phyloP scores from a whole-genome alignment of 2,113 vertebrate genomes.

The Ceratotherium simum region DNA sequence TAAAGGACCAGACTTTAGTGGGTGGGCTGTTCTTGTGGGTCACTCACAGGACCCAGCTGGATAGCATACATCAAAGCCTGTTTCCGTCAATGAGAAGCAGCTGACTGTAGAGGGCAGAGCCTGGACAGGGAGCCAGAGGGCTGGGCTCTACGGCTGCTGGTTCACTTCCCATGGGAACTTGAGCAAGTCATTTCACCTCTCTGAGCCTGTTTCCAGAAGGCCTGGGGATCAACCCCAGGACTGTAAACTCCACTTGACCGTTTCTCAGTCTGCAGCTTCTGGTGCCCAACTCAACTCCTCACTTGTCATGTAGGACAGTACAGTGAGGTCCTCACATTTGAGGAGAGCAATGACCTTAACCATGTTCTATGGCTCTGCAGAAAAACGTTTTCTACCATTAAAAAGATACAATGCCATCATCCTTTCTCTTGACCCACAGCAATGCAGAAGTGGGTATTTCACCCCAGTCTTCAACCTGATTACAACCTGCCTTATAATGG shows the following conservation, averaged over 20 bases:
- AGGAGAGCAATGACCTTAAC: not conserved
- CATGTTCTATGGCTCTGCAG: not conserved
- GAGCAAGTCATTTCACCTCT: not conserved
- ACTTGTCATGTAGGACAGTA: not conserved
- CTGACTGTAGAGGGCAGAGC: not conserved
- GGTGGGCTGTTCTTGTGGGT: not conserved
- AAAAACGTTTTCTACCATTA: not conserved
- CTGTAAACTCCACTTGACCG: not conserved
- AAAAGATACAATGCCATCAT: not conserved
- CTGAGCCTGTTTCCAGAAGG: slow-evolving; percentile 8
- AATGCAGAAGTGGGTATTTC: not conserved
- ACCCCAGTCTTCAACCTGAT: not conserved
- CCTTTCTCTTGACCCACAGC: not conserved
- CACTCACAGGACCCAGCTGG: not conserved
- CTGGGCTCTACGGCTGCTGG: fast-evolving
- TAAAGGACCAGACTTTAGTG: not conserved
- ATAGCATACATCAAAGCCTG: no score
- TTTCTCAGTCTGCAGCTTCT: not conserved
- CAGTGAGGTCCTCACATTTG: not conserved
- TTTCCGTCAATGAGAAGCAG: not conserved
- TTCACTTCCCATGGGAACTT: not conserved
- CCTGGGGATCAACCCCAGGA: not conserved
- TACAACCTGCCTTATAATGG: not conserved
- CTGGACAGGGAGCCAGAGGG: not conserved
- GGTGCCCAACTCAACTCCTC: slow-evolving; percentile 54